Conservation (phyloP, 2,888 invertebrate genomes). For the Bruchidius siliquastri region DNA sequence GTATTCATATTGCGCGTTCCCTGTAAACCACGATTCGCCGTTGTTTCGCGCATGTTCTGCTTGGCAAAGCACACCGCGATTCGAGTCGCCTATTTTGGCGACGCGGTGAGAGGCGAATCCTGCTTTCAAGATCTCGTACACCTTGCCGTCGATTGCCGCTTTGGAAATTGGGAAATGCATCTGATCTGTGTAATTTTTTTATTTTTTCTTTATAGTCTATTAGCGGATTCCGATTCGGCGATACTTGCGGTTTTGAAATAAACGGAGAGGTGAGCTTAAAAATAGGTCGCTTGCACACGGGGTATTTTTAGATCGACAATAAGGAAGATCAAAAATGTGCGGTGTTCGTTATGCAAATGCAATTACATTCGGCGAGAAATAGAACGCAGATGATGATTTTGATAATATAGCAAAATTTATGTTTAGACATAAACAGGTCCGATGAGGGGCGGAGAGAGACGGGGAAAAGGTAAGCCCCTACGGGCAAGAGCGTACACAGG, state of each 20-base stretch:
- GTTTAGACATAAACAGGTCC: too few relatives aligned
- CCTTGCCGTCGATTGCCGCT: neutral
- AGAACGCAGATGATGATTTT: too few relatives aligned
- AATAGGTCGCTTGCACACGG: neutral
- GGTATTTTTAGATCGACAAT: neutral
- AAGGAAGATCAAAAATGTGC: neutral
- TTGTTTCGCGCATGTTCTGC: constrained; percentile 14
- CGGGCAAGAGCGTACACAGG: too few relatives aligned
- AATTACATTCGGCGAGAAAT: neutral
- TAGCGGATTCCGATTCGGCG: neutral
- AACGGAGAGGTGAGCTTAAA: neutral
- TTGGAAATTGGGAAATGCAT: neutral
- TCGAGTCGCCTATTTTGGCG: constrained; percentile 25
- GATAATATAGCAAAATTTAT: too few relatives aligned
- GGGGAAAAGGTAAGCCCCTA: too few relatives aligned
- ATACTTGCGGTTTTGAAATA: neutral
- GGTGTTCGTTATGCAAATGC: neutral
- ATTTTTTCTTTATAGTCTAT: neutral
- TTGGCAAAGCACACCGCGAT: constrained; percentile 9
- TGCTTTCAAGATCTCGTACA: neutral
- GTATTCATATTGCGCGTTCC: neutral
- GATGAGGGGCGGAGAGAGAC: too few relatives aligned
- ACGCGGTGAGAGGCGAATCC: constrained; percentile 4
- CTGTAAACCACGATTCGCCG: neutral
- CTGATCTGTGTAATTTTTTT: neutral